These are phyloP conservation scores for Mongoloraphidia duomilia DNA, from an alignment of 2,888 invertebrate species.

Conservation along the genomic window DNA sequence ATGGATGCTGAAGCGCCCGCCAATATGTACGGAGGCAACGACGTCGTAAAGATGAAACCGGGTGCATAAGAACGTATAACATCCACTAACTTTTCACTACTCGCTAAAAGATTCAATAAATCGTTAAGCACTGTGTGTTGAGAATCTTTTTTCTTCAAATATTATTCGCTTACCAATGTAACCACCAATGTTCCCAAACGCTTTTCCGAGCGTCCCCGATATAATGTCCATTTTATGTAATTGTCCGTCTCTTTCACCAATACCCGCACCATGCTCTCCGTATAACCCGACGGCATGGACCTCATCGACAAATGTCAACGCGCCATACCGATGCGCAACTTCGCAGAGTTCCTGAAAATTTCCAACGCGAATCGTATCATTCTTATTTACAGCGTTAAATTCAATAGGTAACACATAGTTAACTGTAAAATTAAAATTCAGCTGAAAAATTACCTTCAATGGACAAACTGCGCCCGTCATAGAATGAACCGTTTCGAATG, in stretches of 20 bases:
- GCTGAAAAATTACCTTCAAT: slow-evolving; percentile 34
- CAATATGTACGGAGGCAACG: slow-evolving; percentile 83
- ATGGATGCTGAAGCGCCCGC: slow-evolving; percentile 77
- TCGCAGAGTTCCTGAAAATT: slow-evolving; percentile 59
- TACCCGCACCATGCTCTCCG: slow-evolving; percentile 84
- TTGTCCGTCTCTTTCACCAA: slow-evolving; percentile 77
- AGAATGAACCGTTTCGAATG: slow-evolving; percentile 97
- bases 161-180: slow-evolving; percentile 40
- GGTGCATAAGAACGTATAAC: slow-evolving; percentile 88
- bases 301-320: slow-evolving; percentile 90
- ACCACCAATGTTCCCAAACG: slow-evolving; percentile 89
- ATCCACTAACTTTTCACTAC: slow-evolving; percentile 32
- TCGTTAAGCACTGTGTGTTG: too few species aligned
- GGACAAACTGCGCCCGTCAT: slow-evolving; percentile 97
- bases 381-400: too few species aligned
- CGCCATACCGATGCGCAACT: slow-evolving; percentile 81
- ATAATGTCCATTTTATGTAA: slow-evolving; percentile 82
- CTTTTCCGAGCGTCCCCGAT: slow-evolving; percentile 91
- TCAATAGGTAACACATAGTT: too few species aligned
- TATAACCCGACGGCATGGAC: slow-evolving; percentile 96
- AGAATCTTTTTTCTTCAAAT: too few species aligned
- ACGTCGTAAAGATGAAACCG: slow-evolving; percentile 98
- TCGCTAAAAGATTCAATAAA: slow-evolving; percentile 26
- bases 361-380: too few species aligned
- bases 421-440: too few species aligned